Evolutionary conservation across 2,888 invertebrate species (phyloP).

Genomic region (Acrobasis consociella): DNA sequence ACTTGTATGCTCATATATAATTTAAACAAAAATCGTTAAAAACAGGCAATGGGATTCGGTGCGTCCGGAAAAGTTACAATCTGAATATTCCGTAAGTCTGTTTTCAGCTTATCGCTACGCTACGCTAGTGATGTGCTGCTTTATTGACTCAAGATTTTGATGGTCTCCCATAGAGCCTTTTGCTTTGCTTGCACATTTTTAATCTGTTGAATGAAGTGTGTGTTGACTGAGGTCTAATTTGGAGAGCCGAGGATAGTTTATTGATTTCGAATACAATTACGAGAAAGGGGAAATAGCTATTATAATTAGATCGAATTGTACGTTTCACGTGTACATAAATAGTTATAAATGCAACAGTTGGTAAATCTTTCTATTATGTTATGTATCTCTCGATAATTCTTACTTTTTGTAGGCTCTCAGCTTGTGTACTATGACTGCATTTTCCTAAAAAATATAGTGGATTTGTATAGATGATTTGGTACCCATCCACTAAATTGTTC

Average conservation of each 20-base stretch:
- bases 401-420: constrained; percentile 6
- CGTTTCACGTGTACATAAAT: background rate
- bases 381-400: background rate
- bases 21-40: no score
- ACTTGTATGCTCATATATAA: no score
- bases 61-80: no score
- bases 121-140: no score
- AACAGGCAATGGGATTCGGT: no score
- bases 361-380: background rate
- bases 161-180: background rate
- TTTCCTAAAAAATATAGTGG: background rate
- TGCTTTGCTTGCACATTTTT: background rate
- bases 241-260: constrained; percentile 4
- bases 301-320: background rate
- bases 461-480: background rate
- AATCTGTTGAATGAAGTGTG: background rate
- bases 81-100: no score
- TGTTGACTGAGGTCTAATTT: background rate
- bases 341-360: constrained; percentile 1
- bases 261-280: constrained; percentile 9
- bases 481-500: background rate
- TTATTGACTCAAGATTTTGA: no score
- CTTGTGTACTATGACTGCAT: constrained; percentile 10
- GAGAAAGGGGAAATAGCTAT: background rate
- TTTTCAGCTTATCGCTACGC: no score